A percentile compares a stretch with the other conserved stretches of the same genome.
These are phyloP conservation scores for Chrysogorgia sp. DNA, from an alignment of 92 coral and sea anemone species.

Conservation along the genomic window DNA sequence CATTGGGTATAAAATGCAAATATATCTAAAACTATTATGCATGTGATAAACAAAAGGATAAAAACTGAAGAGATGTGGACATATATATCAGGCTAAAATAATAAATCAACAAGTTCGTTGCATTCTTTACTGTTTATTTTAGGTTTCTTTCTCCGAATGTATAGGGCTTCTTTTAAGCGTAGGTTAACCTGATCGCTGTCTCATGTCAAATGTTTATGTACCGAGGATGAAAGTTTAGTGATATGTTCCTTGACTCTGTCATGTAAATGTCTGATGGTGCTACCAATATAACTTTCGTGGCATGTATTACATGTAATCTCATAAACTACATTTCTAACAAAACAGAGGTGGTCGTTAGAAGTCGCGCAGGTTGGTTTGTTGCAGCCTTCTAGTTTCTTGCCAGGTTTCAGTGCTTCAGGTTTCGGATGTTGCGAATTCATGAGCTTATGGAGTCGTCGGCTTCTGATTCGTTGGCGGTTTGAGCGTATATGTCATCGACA, in stretches of 20 bases:
- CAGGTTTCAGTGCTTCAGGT: too few species aligned
- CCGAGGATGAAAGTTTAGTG: neutral
- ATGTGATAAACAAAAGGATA: too few species aligned
- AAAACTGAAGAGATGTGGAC: too few species aligned
- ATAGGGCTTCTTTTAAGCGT: too few species aligned
- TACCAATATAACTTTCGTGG: neutral
- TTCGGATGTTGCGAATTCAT: slow-evolving; percentile 18
- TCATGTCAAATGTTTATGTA: neutral
- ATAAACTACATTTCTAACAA: neutral
- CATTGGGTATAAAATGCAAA: too few species aligned
- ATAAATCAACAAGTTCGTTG: too few species aligned
- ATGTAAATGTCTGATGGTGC: neutral
- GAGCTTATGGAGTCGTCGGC: slow-evolving; percentile 21
- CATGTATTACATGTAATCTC: neutral
- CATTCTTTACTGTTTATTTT: too few species aligned
- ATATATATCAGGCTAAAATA: too few species aligned
- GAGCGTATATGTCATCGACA: slow-evolving; percentile 32
- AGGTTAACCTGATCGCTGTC: too few species aligned
- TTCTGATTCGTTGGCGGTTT: slow-evolving; percentile 22
- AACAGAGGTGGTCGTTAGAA: neutral
- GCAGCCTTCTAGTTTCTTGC: neutral
- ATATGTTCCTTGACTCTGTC: slow-evolving; percentile 5
- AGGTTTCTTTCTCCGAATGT: too few species aligned
- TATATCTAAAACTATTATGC: too few species aligned
- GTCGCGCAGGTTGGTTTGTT: neutral